Percentiles rank a stretch among this genome's conserved stretches.
Evolutionary conservation across 2,888 invertebrate genomes (phyloP).

Genomic region (Drosophila koepferae): DNA sequence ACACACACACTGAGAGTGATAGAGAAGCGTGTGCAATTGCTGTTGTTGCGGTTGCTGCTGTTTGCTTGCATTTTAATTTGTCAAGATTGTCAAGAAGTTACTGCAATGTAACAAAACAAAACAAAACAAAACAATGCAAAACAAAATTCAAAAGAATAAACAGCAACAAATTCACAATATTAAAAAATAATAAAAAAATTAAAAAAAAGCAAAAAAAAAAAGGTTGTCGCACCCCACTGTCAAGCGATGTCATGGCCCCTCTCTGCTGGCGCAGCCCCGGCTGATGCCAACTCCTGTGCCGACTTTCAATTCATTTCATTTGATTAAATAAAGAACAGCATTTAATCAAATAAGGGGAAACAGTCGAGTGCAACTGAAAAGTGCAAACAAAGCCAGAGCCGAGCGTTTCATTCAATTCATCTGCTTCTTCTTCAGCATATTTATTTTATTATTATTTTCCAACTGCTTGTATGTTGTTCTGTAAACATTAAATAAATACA

Average conservation of each 20-base stretch:
- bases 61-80: constrained; percentile 48
- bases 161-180: constrained; percentile 8
- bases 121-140: constrained; percentile 8
- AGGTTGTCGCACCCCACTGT: constrained; percentile 47
- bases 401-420: constrained; percentile 39
- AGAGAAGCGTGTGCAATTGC: constrained; percentile 38
- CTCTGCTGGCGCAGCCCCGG: neutral
- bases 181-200: too few relatives aligned
- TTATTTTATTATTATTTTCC: constrained; percentile 8
- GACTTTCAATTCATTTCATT: constrained; percentile 55
- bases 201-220: constrained; percentile 1
- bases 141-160: constrained; percentile 9
- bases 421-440: constrained; percentile 18
- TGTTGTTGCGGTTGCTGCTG: constrained; percentile 13
- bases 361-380: constrained; percentile 51
- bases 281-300: neutral
- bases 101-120: constrained; percentile 22
- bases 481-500: constrained; percentile 51
- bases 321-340: constrained; percentile 72
- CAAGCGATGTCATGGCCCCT: constrained; percentile 12
- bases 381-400: constrained; percentile 49
- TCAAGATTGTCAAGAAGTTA: constrained; percentile 46
- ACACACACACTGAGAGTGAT: constrained; percentile 13
- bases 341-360: constrained; percentile 64
- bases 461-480: constrained; percentile 20